phyloP scores from a whole-genome alignment of 2,113 vertebrate species.

The Falcunculus frontatus region DNA sequence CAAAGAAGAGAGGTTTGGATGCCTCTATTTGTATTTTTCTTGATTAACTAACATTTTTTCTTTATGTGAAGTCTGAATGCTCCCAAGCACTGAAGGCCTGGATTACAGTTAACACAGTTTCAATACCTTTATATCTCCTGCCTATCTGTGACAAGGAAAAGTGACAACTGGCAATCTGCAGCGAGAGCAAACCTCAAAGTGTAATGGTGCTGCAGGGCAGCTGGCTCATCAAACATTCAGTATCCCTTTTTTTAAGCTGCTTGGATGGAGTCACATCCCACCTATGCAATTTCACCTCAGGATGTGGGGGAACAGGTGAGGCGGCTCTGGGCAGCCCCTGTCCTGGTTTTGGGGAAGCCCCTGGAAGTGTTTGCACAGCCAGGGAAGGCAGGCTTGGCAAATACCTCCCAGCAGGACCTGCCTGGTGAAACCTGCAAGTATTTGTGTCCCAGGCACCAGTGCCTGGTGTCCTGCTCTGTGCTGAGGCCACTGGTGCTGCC shows the following conservation, averaged over 20 bases:
- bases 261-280: neutral
- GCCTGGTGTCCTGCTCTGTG: neutral
- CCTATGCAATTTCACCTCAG: neutral
- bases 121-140: neutral
- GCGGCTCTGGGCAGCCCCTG: neutral
- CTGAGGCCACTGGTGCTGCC: neutral
- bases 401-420: neutral
- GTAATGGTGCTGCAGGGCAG: neutral
- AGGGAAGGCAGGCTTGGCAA: neutral
- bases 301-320: neutral
- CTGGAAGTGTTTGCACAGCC: neutral
- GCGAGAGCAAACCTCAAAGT: neutral
- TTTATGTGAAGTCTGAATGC: neutral
- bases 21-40: neutral
- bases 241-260: neutral
- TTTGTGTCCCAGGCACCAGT: neutral
- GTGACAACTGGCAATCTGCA: constrained; percentile 18
- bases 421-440: neutral
- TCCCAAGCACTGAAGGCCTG: neutral
- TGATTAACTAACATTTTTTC: neutral
- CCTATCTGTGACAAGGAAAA: neutral
- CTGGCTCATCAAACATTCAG: neutral
- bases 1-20: constrained; percentile 16
- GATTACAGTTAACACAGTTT: neutral
- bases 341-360: neutral